Conservation (phyloP, 2,888 invertebrate species). For the Ichneumoninae sp. region DNA sequence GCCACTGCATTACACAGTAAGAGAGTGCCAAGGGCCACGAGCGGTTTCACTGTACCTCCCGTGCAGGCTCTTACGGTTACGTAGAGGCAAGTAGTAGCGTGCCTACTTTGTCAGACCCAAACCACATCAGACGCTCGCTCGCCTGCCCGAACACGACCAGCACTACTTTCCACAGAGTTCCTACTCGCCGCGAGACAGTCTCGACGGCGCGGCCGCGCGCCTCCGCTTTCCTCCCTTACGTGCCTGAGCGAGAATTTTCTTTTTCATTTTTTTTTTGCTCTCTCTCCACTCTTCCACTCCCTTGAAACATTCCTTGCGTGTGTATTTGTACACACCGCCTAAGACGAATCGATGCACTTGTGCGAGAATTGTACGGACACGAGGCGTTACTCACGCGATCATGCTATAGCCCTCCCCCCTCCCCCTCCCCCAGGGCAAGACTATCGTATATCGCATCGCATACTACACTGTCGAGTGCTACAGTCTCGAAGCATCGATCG, state of each 20-base stretch:
- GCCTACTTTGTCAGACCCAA: constrained; percentile 51
- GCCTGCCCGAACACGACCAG: constrained; percentile 44
- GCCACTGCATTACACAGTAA: background rate
- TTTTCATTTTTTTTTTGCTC: constrained; percentile 12
- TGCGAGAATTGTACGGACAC: constrained; percentile 59
- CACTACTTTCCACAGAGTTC: constrained; percentile 54
- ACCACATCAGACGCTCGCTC: constrained; percentile 49
- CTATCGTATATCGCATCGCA: constrained; percentile 12
- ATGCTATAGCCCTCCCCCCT: background rate
- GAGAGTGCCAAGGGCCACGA: constrained; percentile 27
- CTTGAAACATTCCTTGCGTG: constrained; percentile 57
- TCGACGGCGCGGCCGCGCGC: constrained; percentile 27
- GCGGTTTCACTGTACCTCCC: background rate
- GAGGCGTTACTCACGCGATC: constrained; percentile 65
- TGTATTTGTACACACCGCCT: constrained; percentile 39
- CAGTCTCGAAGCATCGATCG: constrained; percentile 30
- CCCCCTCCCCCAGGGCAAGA: background rate
- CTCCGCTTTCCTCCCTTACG: constrained; percentile 16
- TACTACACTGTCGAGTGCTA: constrained; percentile 5
- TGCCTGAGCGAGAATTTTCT: constrained; percentile 15
- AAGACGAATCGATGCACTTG: constrained; percentile 65
- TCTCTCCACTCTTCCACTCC: constrained; percentile 20
- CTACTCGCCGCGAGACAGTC: constrained; percentile 29
- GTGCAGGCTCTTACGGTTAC: constrained; percentile 13
- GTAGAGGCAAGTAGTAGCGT: constrained; percentile 48